Conservation (phyloP, 2,888 invertebrate species). For the Drosophila rubida region DNA sequence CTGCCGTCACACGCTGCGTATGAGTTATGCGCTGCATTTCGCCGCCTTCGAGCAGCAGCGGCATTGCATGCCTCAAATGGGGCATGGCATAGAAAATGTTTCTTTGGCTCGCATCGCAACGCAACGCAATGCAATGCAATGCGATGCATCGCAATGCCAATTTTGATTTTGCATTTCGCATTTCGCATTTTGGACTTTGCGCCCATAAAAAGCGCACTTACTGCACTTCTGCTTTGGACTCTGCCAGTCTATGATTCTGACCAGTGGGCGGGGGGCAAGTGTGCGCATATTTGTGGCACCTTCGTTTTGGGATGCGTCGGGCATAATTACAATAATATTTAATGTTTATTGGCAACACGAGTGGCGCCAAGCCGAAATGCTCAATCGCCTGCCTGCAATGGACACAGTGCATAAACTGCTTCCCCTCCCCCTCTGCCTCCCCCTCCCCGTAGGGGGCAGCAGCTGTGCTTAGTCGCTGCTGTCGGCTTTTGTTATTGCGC, state of each 20-base stretch:
- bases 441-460: background rate
- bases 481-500: constrained; percentile 55
- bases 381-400: constrained; percentile 48
- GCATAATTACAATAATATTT: constrained; percentile 67
- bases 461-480: constrained; percentile 15
- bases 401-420: constrained; percentile 21
- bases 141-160: constrained; percentile 53
- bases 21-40: constrained; percentile 62
- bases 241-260: background rate
- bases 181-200: constrained; percentile 65
- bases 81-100: constrained; percentile 71
- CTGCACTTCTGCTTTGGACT: constrained; percentile 2
- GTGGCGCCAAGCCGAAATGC: constrained; percentile 61
- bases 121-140: constrained; percentile 32
- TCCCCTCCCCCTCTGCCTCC: background rate
- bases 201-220: constrained; percentile 50
- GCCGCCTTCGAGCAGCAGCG: constrained; percentile 1
- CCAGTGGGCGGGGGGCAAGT: background rate
- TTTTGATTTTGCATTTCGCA: constrained; percentile 42
- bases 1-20: constrained; percentile 73
- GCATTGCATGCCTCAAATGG: constrained; percentile 71
- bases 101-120: constrained; percentile 37
- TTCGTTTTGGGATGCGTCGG: constrained; percentile 26
- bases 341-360: constrained; percentile 59
- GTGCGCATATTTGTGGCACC: constrained; percentile 51